Evolutionary conservation across 2,797 vertebrate species (phyloP).

Genomic region (Periparus ater): DNA sequence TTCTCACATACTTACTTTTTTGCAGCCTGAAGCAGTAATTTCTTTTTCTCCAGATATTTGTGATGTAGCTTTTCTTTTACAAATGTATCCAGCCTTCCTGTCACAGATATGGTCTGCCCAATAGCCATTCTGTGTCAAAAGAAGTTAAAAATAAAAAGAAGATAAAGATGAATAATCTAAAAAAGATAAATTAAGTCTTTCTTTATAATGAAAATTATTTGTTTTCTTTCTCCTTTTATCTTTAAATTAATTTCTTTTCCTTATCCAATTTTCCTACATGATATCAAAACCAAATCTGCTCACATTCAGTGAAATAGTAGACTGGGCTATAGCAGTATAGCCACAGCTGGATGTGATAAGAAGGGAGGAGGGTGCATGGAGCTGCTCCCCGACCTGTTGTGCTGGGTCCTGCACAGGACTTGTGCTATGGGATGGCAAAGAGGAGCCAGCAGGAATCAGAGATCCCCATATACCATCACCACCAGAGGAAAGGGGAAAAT

Average conservation of each 20-base stretch:
- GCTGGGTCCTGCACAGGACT: neutral
- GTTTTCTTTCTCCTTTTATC: neutral
- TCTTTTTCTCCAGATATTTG: constrained; percentile 58
- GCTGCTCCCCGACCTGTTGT: neutral
- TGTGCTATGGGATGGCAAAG: neutral
- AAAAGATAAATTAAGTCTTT: neutral
- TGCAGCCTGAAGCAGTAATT: constrained; percentile 77
- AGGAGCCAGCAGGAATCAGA: neutral
- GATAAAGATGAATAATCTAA: neutral
- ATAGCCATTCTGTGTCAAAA: constrained; percentile 78
- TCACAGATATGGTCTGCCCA: constrained; percentile 89
- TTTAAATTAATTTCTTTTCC: neutral
- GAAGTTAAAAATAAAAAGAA: neutral
- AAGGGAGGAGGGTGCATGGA: neutral
- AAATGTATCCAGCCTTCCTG: constrained; percentile 83
- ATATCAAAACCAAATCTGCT: neutral
- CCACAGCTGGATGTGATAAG: neutral
- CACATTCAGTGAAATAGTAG: neutral
- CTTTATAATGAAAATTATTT: neutral
- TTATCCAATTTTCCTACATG: neutral
- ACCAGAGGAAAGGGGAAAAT: neutral
- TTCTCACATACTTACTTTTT: constrained; percentile 75
- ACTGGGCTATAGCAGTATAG: neutral
- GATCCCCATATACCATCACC: neutral
- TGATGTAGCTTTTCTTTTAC: constrained; percentile 83